Evolutionary conservation across 1,140 invertebrate species (phyloP).

Genomic region (Coenobita brevimanus): DNA sequence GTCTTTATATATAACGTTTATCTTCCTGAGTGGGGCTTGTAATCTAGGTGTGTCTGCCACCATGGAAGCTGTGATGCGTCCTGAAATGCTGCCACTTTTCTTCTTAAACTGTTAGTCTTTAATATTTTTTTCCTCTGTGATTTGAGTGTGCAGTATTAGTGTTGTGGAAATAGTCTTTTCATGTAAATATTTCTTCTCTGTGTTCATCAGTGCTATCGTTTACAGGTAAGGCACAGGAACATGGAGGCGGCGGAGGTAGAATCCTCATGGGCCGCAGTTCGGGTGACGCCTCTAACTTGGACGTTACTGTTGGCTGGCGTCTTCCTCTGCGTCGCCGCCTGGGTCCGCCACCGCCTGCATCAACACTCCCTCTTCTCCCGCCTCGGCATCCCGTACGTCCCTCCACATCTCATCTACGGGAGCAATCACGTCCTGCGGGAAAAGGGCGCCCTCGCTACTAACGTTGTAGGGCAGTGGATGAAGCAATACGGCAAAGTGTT

Average conservation of each 20-base stretch:
- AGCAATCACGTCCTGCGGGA: constrained; percentile 70
- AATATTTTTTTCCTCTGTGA: no score
- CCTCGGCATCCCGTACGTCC: constrained; percentile 72
- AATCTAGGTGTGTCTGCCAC: no score
- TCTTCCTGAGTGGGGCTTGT: no score
- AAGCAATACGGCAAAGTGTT: constrained; percentile 72
- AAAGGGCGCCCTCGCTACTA: constrained; percentile 29
- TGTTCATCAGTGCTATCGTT: no score
- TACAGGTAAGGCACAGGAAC: neutral
- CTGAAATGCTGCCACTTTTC: no score
- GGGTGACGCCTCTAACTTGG: neutral
- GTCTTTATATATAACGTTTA: no score
- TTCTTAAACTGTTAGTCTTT: no score
- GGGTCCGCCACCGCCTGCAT: constrained; percentile 19
- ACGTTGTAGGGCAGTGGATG: constrained; percentile 72
- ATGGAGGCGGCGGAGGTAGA: neutral
- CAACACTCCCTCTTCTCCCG: constrained; percentile 58
- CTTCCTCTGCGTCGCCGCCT: neutral
- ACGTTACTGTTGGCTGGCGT: neutral
- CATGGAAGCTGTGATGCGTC: no score
- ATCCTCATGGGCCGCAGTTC: neutral
- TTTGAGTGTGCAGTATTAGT: no score
- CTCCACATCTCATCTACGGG: constrained; percentile 72
- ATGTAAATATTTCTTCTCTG: no score
- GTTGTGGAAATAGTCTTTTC: no score